phyloP scores from a whole-genome alignment of 2,113 vertebrate genomes.

The Ictalurus furcatus region DNA sequence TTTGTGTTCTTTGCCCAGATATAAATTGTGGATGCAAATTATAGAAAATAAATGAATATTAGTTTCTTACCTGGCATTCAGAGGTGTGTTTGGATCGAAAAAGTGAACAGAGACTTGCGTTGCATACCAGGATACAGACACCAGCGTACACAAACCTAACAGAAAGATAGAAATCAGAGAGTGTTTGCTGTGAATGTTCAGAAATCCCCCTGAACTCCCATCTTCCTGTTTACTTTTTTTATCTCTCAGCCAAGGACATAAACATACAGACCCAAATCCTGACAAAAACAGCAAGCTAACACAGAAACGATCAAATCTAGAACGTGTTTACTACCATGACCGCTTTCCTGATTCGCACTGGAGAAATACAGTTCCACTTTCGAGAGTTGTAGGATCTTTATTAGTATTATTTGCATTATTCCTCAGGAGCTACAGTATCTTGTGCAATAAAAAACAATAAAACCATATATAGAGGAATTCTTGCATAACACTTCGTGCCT shows the following conservation, averaged over 20 bases:
- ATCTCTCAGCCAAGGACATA: constrained; percentile 24
- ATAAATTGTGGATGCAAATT: neutral
- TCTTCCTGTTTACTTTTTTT: constrained; percentile 43
- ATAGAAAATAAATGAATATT: neutral
- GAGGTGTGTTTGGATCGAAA: constrained; percentile 89
- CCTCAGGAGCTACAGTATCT: neutral
- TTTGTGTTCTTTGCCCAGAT: neutral
- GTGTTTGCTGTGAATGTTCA: too few relatives aligned
- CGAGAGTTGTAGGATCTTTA: too few relatives aligned
- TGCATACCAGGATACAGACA: constrained; percentile 93
- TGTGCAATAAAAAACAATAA: neutral
- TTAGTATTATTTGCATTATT: too few relatives aligned
- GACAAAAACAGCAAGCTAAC: constrained; percentile 14
- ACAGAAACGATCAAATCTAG: neutral
- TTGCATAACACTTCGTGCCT: neutral
- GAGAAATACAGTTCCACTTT: neutral
- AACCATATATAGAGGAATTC: neutral
- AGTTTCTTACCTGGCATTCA: constrained; percentile 84
- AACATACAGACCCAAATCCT: neutral
- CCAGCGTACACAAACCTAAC: constrained; percentile 86
- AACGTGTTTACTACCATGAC: constrained; percentile 23
- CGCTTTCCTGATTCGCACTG: neutral
- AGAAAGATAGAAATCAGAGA: constrained; percentile 18
- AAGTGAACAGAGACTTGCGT: constrained; percentile 91
- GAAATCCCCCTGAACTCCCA: constrained; percentile 11